Base-by-base conservation (phyloP, 2,888 invertebrate species). In the Meliscaeva auricollis region DNA sequence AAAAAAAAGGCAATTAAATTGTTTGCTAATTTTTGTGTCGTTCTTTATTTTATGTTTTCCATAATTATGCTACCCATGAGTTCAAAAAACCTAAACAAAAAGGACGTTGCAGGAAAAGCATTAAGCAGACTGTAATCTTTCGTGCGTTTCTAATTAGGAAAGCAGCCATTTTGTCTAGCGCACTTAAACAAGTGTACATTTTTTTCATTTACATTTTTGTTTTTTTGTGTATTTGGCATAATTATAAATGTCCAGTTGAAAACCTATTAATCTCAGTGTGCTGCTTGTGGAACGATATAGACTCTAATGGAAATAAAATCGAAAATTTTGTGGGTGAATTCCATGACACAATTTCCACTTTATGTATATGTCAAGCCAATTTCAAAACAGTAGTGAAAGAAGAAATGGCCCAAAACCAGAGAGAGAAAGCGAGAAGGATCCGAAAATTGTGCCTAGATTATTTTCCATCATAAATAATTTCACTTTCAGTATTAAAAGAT, bases 221-320 rank as follows among this genome's bases (percentile, higher is more conserved):
- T 32, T 48, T 11, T 60, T 77, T 77, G 54, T 62, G 13, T 69
- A 22, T 64, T 74, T 79, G 75, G 75, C 70, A 75, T 68, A 84
- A 84, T 84, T 80, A 80, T 80, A 72, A 75, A 72, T 72, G 84
- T 76, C 80, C 66, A 84, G 75, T 70, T 75, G 50, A 56, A 50
- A 64, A 70, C 68, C 75, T 70, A 84, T 84, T 84, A 76, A 72
- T 84, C 80, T 75, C 66, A 38, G 56, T 44, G 20, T 76, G 8
- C 30, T n/a, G 15, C 50, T 50, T 17, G 46, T 11, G 52, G 32
- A 56, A 15, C 60, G 44, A 77, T 44, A 13, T 13, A 35, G 9
- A 7, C n/a, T 3, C 44, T n/a, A 60, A 58, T 44, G 17, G 46
- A 64, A 58, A 70, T 69, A 62, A 41, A 56, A 62, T 81, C 69